Evolutionary conservation across 2,888 invertebrate species (phyloP).

Genomic region (Tupiocoris notatus): DNA sequence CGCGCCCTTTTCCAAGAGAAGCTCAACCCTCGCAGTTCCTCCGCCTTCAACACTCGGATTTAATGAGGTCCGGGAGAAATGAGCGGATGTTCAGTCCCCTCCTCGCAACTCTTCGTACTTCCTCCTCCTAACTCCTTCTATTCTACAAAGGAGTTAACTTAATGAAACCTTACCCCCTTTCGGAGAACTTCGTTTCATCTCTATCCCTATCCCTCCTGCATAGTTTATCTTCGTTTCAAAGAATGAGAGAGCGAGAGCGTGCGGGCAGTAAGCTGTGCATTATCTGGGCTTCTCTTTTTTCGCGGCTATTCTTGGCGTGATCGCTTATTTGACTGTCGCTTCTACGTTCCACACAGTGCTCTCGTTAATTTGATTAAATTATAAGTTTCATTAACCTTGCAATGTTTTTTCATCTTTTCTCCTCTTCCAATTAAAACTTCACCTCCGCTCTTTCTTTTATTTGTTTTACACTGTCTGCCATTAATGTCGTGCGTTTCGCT

Average conservation of each 20-base stretch:
- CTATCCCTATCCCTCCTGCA: neutral
- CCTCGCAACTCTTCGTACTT: neutral
- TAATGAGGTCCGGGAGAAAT: constrained; percentile 40
- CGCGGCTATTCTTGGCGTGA: neutral
- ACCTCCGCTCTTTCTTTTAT: neutral
- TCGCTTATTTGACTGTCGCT: constrained; percentile 28
- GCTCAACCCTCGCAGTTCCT: neutral
- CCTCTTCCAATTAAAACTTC: neutral
- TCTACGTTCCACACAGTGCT: constrained; percentile 7
- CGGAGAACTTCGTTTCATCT: neutral
- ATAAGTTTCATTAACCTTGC: constrained; percentile 25
- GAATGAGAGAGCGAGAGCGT: neutral
- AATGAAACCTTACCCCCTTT: constrained; percentile 32
- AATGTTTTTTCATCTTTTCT: neutral
- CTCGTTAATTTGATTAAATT: constrained; percentile 28
- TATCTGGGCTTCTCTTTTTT: neutral
- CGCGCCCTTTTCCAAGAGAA: neutral
- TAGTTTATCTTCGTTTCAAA: neutral
- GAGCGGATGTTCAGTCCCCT: constrained; percentile 26
- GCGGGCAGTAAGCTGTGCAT: too few relatives aligned
- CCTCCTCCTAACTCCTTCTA: constrained; percentile 1
- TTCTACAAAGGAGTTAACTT: constrained; percentile 36
- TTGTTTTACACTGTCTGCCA: neutral
- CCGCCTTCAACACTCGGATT: constrained; percentile 35
- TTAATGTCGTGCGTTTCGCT: neutral